Evolutionary conservation across 2,888 invertebrate species (phyloP).

Genomic region (Brachylomia viminalis): DNA sequence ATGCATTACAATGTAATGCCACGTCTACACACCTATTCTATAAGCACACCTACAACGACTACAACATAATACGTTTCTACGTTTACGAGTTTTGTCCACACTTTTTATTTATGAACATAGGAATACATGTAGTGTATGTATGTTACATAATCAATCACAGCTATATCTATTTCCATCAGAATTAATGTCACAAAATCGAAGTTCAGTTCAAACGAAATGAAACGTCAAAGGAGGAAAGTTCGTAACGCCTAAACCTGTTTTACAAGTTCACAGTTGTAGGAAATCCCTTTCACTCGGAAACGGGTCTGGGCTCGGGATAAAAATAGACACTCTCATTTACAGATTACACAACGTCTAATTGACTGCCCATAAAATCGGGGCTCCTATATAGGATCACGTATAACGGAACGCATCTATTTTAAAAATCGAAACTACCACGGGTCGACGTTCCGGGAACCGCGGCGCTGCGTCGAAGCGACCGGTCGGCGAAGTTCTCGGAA

Average conservation of each 20-base stretch:
- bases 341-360: conserved; percentile 84
- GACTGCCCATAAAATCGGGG: conserved; percentile 81
- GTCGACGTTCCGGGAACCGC: conserved; percentile 82
- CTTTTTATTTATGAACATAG: conserved; percentile 8
- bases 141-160: conserved; percentile 10
- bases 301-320: conserved; percentile 75
- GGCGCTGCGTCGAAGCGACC: conserved; percentile 75
- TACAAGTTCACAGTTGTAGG: conserved; percentile 78
- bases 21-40: conserved; percentile 61
- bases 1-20: conserved; percentile 54
- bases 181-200: conserved; percentile 26
- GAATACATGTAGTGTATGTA: not conserved
- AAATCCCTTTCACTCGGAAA: conserved; percentile 87
- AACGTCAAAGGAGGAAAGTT: conserved; percentile 77
- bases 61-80: not conserved
- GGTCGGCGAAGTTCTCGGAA: conserved; percentile 84
- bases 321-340: conserved; percentile 83
- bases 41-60: not conserved
- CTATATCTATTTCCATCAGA: conserved; percentile 24
- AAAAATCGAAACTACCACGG: conserved; percentile 84
- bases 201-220: conserved; percentile 51
- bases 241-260: conserved; percentile 75
- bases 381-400: conserved; percentile 73
- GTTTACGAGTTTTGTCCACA: conserved; percentile 14
- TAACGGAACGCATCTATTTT: conserved; percentile 87